phyloP scores from a whole-genome alignment of 2,888 invertebrate species.

The Trypoxylon attenuatum region DNA sequence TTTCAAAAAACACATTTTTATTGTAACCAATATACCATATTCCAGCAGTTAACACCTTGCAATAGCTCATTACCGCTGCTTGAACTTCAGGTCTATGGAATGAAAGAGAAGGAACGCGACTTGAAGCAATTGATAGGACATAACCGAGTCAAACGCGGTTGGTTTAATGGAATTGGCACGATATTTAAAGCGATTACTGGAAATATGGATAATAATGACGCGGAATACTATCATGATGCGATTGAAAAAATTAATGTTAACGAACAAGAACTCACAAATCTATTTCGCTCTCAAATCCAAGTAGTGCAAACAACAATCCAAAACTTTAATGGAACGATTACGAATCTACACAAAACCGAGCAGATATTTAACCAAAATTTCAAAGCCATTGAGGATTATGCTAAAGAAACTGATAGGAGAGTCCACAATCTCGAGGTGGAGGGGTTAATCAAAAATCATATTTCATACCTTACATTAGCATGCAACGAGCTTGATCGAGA shows the following conservation, averaged over 20 bases:
- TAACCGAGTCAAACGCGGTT: constrained; percentile 1
- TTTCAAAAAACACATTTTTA: neutral
- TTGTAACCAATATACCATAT: neutral
- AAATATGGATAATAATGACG: constrained; percentile 56
- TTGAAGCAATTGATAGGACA: neutral
- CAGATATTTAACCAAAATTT: neutral
- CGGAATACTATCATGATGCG: constrained; percentile 47
- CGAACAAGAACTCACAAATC: constrained; percentile 29
- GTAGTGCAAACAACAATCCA: constrained; percentile 13
- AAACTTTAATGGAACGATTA: neutral
- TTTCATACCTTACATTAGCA: neutral
- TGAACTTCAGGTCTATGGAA: neutral
- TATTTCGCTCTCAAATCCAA: constrained; percentile 23
- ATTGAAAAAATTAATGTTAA: constrained; percentile 42
- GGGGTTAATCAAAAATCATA: neutral
- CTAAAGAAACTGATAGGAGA: neutral
- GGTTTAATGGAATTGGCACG: neutral
- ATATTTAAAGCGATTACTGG: constrained; percentile 55
- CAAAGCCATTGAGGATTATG: neutral
- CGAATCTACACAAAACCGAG: neutral
- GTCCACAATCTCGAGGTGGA: neutral
- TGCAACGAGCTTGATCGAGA: neutral
- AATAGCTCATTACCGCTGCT: neutral
- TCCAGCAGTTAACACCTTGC: neutral
- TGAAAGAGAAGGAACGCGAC: constrained; percentile 2